Evolutionary conservation across 2,113 vertebrate species (phyloP).

Genomic region (Triplophysa siluroides): DNA sequence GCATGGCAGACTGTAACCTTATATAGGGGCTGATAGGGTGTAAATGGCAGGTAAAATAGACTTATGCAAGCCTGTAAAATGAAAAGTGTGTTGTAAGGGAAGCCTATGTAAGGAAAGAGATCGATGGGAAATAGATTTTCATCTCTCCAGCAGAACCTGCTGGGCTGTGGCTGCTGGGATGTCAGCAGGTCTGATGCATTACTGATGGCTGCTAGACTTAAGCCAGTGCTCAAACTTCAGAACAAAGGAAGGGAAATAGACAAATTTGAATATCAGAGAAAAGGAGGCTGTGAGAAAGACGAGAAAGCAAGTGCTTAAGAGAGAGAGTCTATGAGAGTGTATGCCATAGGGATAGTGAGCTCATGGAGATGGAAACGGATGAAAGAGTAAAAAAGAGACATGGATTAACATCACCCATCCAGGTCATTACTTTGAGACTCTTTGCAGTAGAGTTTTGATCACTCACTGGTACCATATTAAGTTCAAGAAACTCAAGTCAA

Average conservation of each 20-base stretch:
- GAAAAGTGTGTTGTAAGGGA: conserved; percentile 52
- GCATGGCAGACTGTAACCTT: conserved; percentile 55
- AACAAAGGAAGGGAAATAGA: neutral
- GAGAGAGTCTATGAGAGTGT: neutral
- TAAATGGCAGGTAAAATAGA: conserved; percentile 59
- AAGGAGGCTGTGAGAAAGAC: neutral
- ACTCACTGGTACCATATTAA: conserved; percentile 12
- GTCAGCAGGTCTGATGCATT: conserved; percentile 38
- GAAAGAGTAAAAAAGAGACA: neutral
- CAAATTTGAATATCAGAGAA: neutral
- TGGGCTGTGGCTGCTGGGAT: conserved; percentile 35
- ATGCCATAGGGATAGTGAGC: neutral
- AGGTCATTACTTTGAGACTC: conserved; percentile 38
- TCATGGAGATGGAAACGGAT: neutral
- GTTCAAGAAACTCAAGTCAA: conserved; percentile 4
- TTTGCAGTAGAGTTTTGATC: conserved; percentile 32
- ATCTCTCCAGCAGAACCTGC: conserved; percentile 45
- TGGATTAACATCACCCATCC: conserved; percentile 32
- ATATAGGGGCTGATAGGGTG: conserved; percentile 60
- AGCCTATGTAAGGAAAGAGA: conserved; percentile 40
- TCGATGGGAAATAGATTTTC: conserved; percentile 60
- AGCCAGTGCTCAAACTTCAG: neutral
- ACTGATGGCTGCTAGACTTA: conserved; percentile 31
- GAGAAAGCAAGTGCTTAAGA: neutral
- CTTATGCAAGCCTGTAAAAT: conserved; percentile 57